Conservation (phyloP, 1,140 invertebrate genomes). For the Berghia stephanieae region DNA sequence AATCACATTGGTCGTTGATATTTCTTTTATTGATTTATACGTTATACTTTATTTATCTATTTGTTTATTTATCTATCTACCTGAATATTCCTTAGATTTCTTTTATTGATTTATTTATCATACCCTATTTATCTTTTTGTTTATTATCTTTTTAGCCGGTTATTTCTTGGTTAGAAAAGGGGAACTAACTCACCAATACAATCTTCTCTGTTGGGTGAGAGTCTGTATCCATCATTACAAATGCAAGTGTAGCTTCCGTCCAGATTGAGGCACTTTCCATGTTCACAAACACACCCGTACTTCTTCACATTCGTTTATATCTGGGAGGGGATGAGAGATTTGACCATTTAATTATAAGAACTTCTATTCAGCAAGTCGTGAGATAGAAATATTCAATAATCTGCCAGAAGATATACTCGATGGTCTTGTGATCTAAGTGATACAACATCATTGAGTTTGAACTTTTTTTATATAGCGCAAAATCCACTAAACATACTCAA, state of each 20-base stretch:
- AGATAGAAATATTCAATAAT: background rate
- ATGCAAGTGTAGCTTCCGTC: conserved; percentile 80
- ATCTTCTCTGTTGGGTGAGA: conserved; percentile 74
- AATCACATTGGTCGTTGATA: no score
- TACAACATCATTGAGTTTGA: no score
- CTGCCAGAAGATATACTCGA: background rate
- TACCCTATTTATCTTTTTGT: no score
- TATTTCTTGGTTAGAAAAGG: background rate
- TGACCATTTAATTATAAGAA: no score
- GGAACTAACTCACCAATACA: conserved; percentile 72
- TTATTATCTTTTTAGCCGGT: background rate
- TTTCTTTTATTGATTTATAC: no score
- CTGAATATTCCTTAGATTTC: no score
- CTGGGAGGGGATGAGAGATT: conserved; percentile 65
- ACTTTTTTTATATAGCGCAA: no score
- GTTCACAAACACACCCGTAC: conserved; percentile 80
- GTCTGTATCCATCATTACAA: conserved; percentile 83
- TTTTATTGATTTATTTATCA: no score
- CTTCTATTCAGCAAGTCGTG: no score
- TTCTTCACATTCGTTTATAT: conserved; percentile 84
- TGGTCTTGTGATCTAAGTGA: background rate
- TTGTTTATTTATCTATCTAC: no score
- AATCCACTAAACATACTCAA: no score
- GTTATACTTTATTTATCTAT: no score
- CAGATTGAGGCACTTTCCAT: conserved; percentile 66